Evolutionary conservation across 2,797 vertebrate genomes (phyloP).

Genomic region (Alcedo quadribrachys): DNA sequence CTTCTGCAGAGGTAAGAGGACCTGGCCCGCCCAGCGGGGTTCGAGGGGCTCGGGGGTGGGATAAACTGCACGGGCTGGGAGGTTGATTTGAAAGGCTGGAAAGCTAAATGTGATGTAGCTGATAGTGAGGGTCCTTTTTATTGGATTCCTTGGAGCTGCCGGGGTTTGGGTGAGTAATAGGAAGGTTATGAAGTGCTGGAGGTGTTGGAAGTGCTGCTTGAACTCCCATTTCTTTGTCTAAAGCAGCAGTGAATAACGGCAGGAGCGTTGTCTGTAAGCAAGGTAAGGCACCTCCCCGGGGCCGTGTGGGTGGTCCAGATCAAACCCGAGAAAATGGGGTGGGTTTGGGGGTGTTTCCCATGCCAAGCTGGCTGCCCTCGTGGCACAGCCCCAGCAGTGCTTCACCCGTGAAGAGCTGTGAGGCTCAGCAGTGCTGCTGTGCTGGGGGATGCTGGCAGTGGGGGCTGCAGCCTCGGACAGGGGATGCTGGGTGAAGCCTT

Average conservation of each 20-base stretch:
- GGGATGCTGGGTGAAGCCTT: accelerated
- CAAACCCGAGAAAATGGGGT: not conserved
- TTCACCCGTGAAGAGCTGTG: accelerated
- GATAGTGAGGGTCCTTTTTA: not conserved
- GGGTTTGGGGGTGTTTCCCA: not conserved
- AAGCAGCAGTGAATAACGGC: not conserved
- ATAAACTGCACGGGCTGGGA: not conserved
- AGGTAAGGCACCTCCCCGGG: not conserved
- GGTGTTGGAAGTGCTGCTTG: not conserved
- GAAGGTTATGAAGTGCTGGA: not conserved
- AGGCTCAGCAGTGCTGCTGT: accelerated
- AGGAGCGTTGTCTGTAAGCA: not conserved
- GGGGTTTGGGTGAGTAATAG: not conserved
- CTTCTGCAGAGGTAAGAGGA: slow-evolving; percentile 88
- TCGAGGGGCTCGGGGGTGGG: not conserved
- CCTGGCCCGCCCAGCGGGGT: no score
- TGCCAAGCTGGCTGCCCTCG: accelerated
- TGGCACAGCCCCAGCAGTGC: accelerated
- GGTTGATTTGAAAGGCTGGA: not conserved
- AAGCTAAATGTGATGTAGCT: not conserved
- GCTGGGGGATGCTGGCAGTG: not conserved
- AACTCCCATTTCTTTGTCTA: not conserved
- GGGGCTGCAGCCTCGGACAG: not conserved
- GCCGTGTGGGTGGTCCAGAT: not conserved
- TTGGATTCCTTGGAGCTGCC: not conserved